Base-by-base conservation (phyloP, 2,888 invertebrate species). In the Dichetophora obliterata region DNA sequence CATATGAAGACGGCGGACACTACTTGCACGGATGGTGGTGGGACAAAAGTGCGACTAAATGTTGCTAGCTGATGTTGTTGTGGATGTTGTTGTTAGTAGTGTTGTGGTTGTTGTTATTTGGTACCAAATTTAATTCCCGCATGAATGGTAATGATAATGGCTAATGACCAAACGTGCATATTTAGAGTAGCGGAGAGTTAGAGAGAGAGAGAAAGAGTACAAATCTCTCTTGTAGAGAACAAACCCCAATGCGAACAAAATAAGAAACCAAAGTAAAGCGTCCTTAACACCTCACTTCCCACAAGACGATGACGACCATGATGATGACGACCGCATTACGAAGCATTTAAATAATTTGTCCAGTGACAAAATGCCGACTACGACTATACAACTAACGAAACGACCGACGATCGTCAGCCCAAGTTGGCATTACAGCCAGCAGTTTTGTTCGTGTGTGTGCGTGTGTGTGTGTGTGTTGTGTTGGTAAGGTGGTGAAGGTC, bases 301-400 rank as follows among this genome's bases (percentile, higher is more conserved):
- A 54, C 19, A 22, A 54, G 34, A n/a, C 65, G 37, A 19, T 16
- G 37, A 31, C n/a, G n/a, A 65, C n/a, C n/a, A n/a, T 11, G 66
- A 14, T 8, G 57, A 11, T 27, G 22, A 34, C 48, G n/a, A 48
- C 48, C 50, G 68, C 34, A 54, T 74, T 79, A 77, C 73, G 76
- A 80, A 80, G 80, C 82, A 82, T 81, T 82, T 80, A 80, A 81
- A 81, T 81, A 82, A 82, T 82, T 81, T 82, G 82, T 82, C 79
- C 81, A 80, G 77, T 77, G 81, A 80, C 80, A 82, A 77, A 74
- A 79, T 71, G 65, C 52, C 52, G 50, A 61, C 69, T 24, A 72
- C 68, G 63, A 71, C 57, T 75, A 75, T 50, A 68, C 34, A 69
- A 34, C 22, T 27, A 27, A 22, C 50, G 34, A 16, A 16, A 31